phyloP scores from a whole-genome alignment of 2,888 invertebrate genomes.

The Pantelozetes paolii region DNA sequence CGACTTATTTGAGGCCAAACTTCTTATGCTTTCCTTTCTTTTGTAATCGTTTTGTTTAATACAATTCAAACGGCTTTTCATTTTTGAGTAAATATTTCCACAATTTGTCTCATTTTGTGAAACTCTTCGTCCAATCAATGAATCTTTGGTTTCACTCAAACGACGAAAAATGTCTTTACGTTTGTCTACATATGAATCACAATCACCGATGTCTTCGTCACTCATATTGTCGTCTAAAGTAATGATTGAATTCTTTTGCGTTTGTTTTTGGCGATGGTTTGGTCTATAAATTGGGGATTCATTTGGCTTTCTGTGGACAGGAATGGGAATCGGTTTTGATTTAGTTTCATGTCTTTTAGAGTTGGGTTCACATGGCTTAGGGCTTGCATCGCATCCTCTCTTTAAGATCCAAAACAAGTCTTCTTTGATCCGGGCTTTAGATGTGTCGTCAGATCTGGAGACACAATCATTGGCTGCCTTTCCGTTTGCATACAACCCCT shows the following conservation, averaged over 20 bases:
- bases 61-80: neutral
- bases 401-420: conserved; percentile 28
- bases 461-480: neutral
- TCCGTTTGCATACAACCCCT: conserved; percentile 4
- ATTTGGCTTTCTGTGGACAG: neutral
- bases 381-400: neutral
- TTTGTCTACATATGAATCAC: neutral
- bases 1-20: neutral
- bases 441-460: neutral
- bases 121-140: neutral
- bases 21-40: neutral
- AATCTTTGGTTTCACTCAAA: neutral
- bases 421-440: conserved; percentile 18
- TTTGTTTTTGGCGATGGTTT: neutral
- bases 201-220: too few relatives aligned
- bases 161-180: neutral
- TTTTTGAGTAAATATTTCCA: neutral
- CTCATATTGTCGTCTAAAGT: neutral
- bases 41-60: neutral
- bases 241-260: neutral
- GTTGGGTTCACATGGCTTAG: neutral
- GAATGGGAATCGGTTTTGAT: too few relatives aligned
- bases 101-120: neutral
- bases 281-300: neutral
- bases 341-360: neutral